These are phyloP conservation scores for Leptinotarsa tumamoca DNA, from an alignment of 2,888 invertebrate species.

Conservation along the genomic window DNA sequence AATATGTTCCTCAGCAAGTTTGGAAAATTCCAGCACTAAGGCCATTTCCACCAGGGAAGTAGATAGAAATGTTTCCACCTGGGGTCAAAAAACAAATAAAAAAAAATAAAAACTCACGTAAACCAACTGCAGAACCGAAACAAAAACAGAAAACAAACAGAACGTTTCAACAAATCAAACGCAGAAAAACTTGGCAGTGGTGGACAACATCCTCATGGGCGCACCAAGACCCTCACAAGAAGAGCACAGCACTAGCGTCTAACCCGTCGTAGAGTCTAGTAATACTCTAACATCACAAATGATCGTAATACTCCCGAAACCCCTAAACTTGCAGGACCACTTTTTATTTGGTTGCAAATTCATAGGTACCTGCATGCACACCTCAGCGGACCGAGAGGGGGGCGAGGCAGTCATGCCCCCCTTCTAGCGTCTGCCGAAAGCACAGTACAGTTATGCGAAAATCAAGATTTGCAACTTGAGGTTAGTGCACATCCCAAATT, in stretches of 20 bases:
- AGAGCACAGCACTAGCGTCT: conserved; percentile 62
- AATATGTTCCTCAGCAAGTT: too few species aligned
- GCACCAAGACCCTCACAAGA: conserved; percentile 56
- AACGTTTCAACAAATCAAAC: conserved; percentile 29
- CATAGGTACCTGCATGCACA: conserved; percentile 69
- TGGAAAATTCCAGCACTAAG: neutral
- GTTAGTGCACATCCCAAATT: conserved; percentile 53
- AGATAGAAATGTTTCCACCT: neutral
- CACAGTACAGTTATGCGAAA: conserved; percentile 65
- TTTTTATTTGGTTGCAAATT: conserved; percentile 75
- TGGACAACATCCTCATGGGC: conserved; percentile 54
- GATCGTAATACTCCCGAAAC: conserved; percentile 63
- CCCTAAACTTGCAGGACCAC: conserved; percentile 74
- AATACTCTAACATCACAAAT: conserved; percentile 67
- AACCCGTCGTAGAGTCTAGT: conserved; percentile 66
- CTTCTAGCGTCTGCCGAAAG: conserved; percentile 54
- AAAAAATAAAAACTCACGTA: conserved; percentile 41
- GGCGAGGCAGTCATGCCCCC: conserved; percentile 57
- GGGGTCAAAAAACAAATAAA: conserved; percentile 34
- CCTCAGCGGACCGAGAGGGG: conserved; percentile 56
- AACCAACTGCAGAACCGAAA: conserved; percentile 27
- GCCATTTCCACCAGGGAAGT: conserved; percentile 6
- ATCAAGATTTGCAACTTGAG: conserved; percentile 63
- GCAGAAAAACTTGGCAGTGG: conserved; percentile 28
- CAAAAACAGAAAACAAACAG: conserved; percentile 38